These are phyloP conservation scores for Myotis pilosus DNA, from an alignment of 2,797 vertebrate species.

Conservation along the genomic window DNA sequence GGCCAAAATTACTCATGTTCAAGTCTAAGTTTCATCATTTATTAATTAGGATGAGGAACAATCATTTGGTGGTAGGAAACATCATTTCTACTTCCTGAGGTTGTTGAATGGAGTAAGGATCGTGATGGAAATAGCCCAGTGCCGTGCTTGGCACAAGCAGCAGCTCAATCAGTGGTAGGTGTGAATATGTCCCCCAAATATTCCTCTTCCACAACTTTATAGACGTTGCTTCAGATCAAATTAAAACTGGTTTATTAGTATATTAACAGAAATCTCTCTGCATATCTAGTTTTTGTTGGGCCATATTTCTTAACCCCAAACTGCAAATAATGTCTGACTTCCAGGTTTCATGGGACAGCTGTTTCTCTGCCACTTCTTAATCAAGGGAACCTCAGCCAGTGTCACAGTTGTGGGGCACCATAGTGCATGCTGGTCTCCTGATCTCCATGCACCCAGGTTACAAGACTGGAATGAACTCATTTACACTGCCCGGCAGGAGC, in stretches of 20 bases:
- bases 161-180: accelerated
- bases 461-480: background rate
- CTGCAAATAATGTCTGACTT: background rate
- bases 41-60: background rate
- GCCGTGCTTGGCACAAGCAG: too few relatives aligned
- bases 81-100: background rate
- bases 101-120: background rate
- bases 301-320: background rate
- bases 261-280: background rate
- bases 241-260: background rate
- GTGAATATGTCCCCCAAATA: background rate
- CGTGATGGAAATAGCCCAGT: background rate
- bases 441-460: background rate
- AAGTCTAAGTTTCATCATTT: background rate
- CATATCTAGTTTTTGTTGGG: background rate
- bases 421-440: too few relatives aligned
- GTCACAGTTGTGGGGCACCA: background rate
- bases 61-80: background rate
- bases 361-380: background rate
- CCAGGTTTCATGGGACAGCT: background rate
- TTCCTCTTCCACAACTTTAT: background rate
- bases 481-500: background rate
- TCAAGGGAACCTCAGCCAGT: background rate
- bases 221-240: background rate
- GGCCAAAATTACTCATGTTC: background rate